Percentiles rank a stretch among this genome's conserved stretches.
Conservation (phyloP, 2,888 invertebrate genomes). For the Unio pictorum region DNA sequence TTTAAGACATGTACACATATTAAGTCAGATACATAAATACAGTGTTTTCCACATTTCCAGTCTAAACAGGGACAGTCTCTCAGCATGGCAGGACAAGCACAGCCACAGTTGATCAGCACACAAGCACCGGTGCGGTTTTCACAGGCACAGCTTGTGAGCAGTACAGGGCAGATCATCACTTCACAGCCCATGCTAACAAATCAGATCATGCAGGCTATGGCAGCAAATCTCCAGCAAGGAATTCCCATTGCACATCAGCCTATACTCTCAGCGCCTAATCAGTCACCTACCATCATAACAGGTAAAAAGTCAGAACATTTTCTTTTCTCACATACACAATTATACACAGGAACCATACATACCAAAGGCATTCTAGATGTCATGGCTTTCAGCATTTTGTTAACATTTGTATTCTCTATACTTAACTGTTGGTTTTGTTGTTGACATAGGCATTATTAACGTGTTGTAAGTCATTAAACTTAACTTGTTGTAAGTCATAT, state of each 20-base stretch:
- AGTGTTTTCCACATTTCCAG: conserved; percentile 18
- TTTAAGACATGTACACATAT: too few relatives aligned
- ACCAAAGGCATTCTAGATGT: too few relatives aligned
- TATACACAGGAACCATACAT: too few relatives aligned
- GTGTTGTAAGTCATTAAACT: too few relatives aligned
- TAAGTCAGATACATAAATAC: too few relatives aligned
- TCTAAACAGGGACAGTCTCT: conserved; percentile 50
- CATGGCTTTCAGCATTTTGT: too few relatives aligned
- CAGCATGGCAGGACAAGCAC: conserved; percentile 44
- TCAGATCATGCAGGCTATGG: conserved; percentile 64
- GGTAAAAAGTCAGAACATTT: conserved; percentile 12
- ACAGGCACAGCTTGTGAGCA: conserved; percentile 60
- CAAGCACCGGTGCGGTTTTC: conserved; percentile 53
- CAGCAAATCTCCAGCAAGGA: conserved; percentile 52
- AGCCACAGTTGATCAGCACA: conserved; percentile 52
- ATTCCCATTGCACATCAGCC: conserved; percentile 60
- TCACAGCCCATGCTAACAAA: conserved; percentile 62
- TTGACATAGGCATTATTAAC: too few relatives aligned
- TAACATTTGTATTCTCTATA: too few relatives aligned
- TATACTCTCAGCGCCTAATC: conserved; percentile 53
- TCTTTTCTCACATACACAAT: too few relatives aligned
- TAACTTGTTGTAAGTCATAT: too few relatives aligned
- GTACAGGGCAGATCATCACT: conserved; percentile 58
- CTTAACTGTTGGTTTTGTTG: too few relatives aligned
- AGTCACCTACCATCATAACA: conserved; percentile 52